Evolutionary conservation across 1,140 invertebrate species (phyloP).

Genomic region (Orchesella cincta): DNA sequence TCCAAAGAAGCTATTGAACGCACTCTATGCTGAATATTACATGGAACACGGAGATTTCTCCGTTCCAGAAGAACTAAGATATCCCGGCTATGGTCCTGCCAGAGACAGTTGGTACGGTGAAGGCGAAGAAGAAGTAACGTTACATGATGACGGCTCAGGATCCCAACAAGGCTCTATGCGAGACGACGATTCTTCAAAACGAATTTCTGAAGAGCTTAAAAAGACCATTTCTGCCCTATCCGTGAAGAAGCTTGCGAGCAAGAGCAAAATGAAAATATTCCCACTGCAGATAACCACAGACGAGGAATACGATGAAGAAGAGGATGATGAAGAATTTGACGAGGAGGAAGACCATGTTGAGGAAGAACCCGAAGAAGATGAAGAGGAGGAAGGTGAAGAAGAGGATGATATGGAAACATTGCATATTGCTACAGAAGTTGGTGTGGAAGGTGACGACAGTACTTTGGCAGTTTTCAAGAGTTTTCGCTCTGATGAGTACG

Average conservation of each 20-base stretch:
- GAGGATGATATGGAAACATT: not conserved
- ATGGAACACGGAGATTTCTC: slow-evolving; percentile 20
- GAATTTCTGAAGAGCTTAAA: no score
- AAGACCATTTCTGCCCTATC: no score
- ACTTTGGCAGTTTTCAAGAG: not conserved
- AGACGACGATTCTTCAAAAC: not conserved
- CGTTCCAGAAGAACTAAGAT: not conserved
- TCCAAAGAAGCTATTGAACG: not conserved
- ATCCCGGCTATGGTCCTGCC: not conserved
- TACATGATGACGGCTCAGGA: not conserved
- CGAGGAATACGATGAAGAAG: slow-evolving; percentile 8
- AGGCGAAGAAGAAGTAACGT: not conserved
- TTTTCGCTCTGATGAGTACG: not conserved
- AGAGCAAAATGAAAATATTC: not conserved
- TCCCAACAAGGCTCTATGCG: not conserved
- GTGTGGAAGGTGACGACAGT: not conserved
- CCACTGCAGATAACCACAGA: no score
- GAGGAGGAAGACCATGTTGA: not conserved
- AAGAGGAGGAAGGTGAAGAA: not conserved
- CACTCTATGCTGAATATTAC: not conserved
- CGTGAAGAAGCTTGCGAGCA: not conserved
- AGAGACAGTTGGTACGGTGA: not conserved
- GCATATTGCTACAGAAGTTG: not conserved
- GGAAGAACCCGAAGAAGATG: slow-evolving; percentile 15
- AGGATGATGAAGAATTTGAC: not conserved